phyloP scores from a whole-genome alignment of 2,888 invertebrate genomes.

The Dorcus parallelipipedus region DNA sequence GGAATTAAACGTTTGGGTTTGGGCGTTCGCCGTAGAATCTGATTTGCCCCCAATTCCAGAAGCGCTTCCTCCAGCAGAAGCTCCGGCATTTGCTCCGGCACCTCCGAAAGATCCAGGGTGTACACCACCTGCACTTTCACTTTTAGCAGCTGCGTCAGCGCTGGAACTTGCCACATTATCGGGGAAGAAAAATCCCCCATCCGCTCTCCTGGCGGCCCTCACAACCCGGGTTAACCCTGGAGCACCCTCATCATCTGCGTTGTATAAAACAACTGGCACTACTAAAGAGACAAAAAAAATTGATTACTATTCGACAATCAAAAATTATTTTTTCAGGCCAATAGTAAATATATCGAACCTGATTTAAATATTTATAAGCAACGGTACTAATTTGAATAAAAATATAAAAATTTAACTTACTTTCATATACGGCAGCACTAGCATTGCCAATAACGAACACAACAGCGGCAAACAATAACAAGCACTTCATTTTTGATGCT shows the following conservation, averaged over 20 bases:
- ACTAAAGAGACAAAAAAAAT: conserved; percentile 5
- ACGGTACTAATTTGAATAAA: not conserved
- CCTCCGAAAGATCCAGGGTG: not conserved
- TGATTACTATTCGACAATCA: too few relatives aligned
- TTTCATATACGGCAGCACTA: conserved; percentile 13
- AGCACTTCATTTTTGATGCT: conserved; percentile 15
- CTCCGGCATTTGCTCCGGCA: conserved; percentile 12
- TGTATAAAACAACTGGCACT: conserved; percentile 3
- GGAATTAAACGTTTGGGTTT: conserved; percentile 15
- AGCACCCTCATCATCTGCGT: conserved; percentile 1
- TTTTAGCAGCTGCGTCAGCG: not conserved
- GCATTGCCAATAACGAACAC: conserved; percentile 13
- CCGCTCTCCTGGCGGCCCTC: not conserved
- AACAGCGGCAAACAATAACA: conserved; percentile 6
- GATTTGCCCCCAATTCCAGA: conserved; percentile 15
- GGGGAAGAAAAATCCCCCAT: too few relatives aligned
- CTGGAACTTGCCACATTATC: not conserved
- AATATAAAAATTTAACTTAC: conserved; percentile 12
- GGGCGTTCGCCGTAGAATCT: conserved; percentile 15
- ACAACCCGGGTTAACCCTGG: not conserved
- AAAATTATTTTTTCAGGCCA: too few relatives aligned
- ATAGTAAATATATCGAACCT: too few relatives aligned
- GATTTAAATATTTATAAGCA: too few relatives aligned
- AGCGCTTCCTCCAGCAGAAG: conserved; percentile 9
- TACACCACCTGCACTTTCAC: not conserved